Evolutionary conservation across 2,797 vertebrate species (phyloP), one percentile per base, ranked within the genome.

Genomic region (Chrosomus eos): DNA sequence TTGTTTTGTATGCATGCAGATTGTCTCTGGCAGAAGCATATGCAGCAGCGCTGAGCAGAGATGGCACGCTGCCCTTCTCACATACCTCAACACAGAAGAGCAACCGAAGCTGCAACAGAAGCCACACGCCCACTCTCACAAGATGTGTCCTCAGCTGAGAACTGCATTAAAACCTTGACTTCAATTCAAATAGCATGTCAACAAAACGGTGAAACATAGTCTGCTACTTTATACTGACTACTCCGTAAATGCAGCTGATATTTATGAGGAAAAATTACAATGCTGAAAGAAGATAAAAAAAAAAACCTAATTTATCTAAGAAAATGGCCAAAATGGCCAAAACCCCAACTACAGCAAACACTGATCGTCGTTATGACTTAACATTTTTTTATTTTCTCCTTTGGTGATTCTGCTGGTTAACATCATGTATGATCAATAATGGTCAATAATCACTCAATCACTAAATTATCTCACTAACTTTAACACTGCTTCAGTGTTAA

Each of bases 11-110:
- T 85, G 77, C 83, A 43, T 33, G 67, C 81, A 80, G 67, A 87
- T 48, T 75, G 64, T 85, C 83, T 80, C 33, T 83, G 88, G 81
- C 87, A 88, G 81, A 71, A 86, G 78, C 87, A 88, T 78, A 86
- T 88, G 85, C 85, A 88, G 71, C 53, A 76, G 76, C 18, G 28
- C 83, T 70, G 48, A 85, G 71, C 75, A 70, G 40, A 77, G 58
- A 84, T 81, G 85, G 84, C 81, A 81, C 18, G 26, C 43, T 48
- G 23, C 77, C 33, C 31, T 67, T 67, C 82, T 76, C 45, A n/a
- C 60, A 48, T 55, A 43, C n/a, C 62, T 40, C 72, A 66, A 18
- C 18, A 48, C 40, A 66, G 75, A 62, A 45, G 58, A 64, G 75
- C 58, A 78, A 55, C 48, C 48, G 3, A n/a, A 55, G 31, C 72